A percentile compares a stretch with the other conserved stretches of the same genome.
Conservation (phyloP, 2,888 invertebrate genomes). For the Liodrosophila aerea region DNA sequence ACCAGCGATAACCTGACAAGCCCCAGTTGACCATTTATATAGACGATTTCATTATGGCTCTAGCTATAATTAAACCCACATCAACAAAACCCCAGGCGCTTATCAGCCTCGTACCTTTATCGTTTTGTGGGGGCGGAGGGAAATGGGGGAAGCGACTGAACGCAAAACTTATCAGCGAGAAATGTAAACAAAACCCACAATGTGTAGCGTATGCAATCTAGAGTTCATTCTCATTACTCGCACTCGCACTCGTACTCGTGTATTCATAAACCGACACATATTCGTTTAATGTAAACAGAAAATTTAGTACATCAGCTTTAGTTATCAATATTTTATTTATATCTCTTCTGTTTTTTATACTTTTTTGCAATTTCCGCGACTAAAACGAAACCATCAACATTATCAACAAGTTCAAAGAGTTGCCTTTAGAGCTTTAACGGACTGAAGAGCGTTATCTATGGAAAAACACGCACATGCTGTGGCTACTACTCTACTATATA, state of each 20-base stretch:
- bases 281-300: slow-evolving; percentile 23
- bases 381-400: neutral
- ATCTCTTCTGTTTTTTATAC: neutral
- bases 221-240: slow-evolving; percentile 22
- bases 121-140: slow-evolving; percentile 9
- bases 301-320: slow-evolving; percentile 16
- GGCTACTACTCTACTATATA: no score
- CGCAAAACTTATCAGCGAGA: slow-evolving; percentile 16
- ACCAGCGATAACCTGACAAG: slow-evolving; percentile 23
- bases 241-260: slow-evolving; percentile 3
- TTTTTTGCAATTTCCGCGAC: slow-evolving; percentile 18
- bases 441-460: neutral
- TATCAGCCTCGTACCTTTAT: slow-evolving; percentile 14
- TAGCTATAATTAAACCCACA: slow-evolving; percentile 21
- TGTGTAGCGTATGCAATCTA: slow-evolving; percentile 28
- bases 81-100: slow-evolving; percentile 8
- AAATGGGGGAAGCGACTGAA: neutral
- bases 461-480: no score
- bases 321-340: slow-evolving; percentile 24
- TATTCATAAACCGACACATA: slow-evolving; percentile 15
- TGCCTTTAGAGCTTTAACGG: neutral
- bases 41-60: slow-evolving; percentile 23
- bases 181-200: slow-evolving; percentile 36
- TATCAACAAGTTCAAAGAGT: slow-evolving; percentile 18
- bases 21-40: slow-evolving; percentile 9